A percentile compares a stretch with the other conserved stretches of the same genome.
Conservation (phyloP, 2,888 invertebrate species). For the Sabatieria punctata region DNA sequence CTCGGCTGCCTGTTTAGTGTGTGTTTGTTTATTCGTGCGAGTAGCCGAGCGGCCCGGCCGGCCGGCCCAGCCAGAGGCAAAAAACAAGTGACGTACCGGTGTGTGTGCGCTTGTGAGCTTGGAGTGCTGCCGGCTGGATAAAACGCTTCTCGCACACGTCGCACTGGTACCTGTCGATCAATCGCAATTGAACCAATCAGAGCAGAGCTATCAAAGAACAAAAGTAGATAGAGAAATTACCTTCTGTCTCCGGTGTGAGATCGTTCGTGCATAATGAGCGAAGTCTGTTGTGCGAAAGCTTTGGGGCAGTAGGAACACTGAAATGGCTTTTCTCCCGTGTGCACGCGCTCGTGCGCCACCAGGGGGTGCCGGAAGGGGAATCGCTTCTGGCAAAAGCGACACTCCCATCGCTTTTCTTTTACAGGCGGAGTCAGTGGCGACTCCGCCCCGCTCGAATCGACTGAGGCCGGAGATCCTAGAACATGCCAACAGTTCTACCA, state of each 20-base stretch:
- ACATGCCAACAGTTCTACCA: too few species aligned
- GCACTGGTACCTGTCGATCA: conserved; percentile 7
- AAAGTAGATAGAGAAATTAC: conserved; percentile 1
- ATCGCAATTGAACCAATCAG: neutral
- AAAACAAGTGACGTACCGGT: conserved; percentile 2
- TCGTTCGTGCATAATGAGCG: conserved; percentile 13
- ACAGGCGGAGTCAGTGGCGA: too few species aligned
- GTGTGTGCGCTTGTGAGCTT: conserved; percentile 8
- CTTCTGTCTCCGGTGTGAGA: conserved; percentile 12
- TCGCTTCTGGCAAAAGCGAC: conserved; percentile 7
- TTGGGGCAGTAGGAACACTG: conserved; percentile 12
- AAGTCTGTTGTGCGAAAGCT: conserved; percentile 13
- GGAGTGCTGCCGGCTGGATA: conserved; percentile 9
- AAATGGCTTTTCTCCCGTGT: conserved; percentile 14
- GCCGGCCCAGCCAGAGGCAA: too few species aligned
- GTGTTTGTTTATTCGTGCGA: too few species aligned
- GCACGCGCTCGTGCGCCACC: conserved; percentile 11
- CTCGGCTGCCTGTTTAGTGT: too few species aligned
- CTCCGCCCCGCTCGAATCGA: neutral
- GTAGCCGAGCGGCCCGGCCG: too few species aligned
- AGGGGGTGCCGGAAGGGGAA: conserved; percentile 7
- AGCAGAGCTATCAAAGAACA: neutral
- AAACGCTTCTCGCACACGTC: conserved; percentile 9
- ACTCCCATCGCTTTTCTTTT: conserved; percentile 7
- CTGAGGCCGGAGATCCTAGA: too few species aligned